A percentile compares a stretch with the other conserved stretches of the same genome.
These are phyloP conservation scores for Sciurus niger DNA, from an alignment of 2,113 vertebrate species.

Conservation along the genomic window DNA sequence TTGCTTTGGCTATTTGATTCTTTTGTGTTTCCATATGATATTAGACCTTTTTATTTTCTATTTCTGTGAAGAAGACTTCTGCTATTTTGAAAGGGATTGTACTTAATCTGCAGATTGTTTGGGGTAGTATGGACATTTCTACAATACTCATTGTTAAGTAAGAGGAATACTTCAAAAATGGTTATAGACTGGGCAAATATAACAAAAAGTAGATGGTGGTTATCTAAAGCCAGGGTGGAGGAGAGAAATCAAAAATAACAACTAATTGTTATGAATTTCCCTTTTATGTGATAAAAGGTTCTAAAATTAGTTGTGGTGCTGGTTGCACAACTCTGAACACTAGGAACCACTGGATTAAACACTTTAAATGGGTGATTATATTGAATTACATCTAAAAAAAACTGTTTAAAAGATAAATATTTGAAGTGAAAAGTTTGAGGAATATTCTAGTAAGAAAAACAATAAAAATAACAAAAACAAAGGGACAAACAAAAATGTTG, in stretches of 20 bases:
- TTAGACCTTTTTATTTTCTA: background rate
- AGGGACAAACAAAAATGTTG: background rate
- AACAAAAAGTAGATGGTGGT: background rate
- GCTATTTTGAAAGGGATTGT: background rate
- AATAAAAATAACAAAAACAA: background rate
- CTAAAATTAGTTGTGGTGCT: background rate
- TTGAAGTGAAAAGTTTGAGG: background rate
- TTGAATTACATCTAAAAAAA: background rate
- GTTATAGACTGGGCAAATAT: background rate
- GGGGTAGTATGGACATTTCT: background rate
- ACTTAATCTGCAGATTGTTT: background rate
- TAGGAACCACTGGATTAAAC: background rate
- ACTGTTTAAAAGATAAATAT: background rate
- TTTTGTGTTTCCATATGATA: background rate
- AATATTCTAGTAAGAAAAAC: background rate
- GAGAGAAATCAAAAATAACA: background rate
- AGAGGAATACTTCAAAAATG: background rate
- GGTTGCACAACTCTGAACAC: background rate
- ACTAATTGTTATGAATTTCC: background rate
- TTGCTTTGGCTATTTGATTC: background rate
- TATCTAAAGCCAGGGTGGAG: background rate
- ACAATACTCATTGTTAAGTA: background rate
- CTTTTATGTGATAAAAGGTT: background rate
- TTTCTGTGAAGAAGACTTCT: background rate
- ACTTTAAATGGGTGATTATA: background rate